A percentile compares a stretch with the other conserved stretches of the same genome.
phyloP scores from a whole-genome alignment of 2,113 vertebrate species.

The Callithrix jacchus region DNA sequence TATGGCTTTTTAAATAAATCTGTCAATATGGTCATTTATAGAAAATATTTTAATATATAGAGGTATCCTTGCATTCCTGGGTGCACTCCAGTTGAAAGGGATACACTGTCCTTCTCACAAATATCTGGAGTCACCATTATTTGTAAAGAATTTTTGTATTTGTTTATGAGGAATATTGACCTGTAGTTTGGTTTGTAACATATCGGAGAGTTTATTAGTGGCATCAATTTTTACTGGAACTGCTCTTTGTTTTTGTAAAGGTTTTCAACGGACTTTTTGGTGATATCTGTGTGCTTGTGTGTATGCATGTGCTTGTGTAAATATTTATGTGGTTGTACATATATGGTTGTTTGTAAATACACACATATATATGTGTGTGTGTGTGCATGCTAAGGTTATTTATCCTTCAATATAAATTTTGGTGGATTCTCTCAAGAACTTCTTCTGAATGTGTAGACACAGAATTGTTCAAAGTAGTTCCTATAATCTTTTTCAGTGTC shows the following conservation, averaged over 20 bases:
- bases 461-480: neutral
- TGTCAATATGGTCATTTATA: neutral
- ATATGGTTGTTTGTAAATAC: neutral
- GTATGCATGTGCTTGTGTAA: neutral
- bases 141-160: neutral
- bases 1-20: neutral
- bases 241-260: neutral
- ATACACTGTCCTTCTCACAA: neutral
- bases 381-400: neutral
- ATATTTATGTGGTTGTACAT: neutral
- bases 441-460: neutral
- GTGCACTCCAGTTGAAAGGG: neutral
- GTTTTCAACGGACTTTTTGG: neutral
- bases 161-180: neutral
- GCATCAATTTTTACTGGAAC: neutral
- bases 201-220: neutral
- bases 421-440: neutral
- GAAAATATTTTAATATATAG: neutral
- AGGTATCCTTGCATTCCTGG: neutral
- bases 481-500: neutral
- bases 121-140: neutral
- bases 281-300: neutral
- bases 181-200: neutral
- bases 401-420: neutral
- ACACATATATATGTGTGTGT: too few species aligned